Evolutionary conservation across 2,113 vertebrate species (phyloP), one percentile per base, ranked within the genome.

Genomic region (Tor tambroides): DNA sequence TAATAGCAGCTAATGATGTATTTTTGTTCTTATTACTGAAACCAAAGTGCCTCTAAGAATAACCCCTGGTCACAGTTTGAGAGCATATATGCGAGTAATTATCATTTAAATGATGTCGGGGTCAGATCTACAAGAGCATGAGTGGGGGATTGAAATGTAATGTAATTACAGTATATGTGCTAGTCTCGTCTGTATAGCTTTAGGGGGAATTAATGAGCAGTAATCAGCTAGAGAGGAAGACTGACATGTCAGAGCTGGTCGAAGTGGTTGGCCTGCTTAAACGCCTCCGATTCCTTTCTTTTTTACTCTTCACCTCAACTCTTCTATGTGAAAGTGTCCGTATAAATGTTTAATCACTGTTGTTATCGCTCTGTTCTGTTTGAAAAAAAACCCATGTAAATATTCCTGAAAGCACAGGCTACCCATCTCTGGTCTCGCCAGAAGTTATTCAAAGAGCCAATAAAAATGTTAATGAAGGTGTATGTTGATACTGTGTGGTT

Each of bases 111-210:
- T 28, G 28, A 32, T 67, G 21, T 21, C 32, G 8, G 67, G 83
- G 63, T 43, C 76, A 71, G 54, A 21, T 41, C 65, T 65, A n/a
- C 63, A 56, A 49, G 26, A 59, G 30, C 49, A 51, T 43, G 54
- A 28, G n/a, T 86, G 80, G 49, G 80, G 69, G 5, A 85, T 32
- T 59, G 30, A 2, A 43, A 49, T 72, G 51, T 79, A 79, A 88
- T 65, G 51, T 61, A 63, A 82, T 86, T 86, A 49, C 46, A 61
- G 80, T 86, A 61, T 83, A 72, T 81, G 71, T 10, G 32, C 43
- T 80, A 69, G 54, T 76, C 78, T 75, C 26, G 23, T 88, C 59
- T n/a, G n/a, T 76, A 72, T 49, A 56, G 65, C 74, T 79, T 17
- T 26, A 69, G 54, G 54, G 46, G 72, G 49, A 65, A 85, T 51